A percentile compares a stretch with the other conserved stretches of the same genome.
phyloP scores from a whole-genome alignment of 2,113 vertebrate species.

The Lasiurus cinereus region DNA sequence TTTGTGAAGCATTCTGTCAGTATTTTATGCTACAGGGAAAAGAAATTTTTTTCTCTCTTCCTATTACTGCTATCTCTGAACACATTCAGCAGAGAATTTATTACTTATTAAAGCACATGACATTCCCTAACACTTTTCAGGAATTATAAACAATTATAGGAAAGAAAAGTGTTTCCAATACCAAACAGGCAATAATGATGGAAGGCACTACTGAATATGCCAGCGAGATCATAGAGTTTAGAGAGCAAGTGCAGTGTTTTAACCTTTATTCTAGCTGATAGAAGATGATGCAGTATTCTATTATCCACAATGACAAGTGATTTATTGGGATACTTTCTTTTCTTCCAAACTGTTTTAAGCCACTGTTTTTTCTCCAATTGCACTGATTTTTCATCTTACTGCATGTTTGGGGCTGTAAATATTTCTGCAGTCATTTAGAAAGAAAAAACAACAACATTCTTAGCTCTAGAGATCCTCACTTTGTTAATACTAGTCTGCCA shows the following conservation, averaged over 20 bases:
- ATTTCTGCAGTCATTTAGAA: conserved; percentile 40
- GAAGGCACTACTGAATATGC: conserved; percentile 71
- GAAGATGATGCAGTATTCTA: conserved; percentile 85
- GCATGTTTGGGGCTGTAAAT: not conserved
- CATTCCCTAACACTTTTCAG: conserved; percentile 69
- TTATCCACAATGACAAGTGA: conserved; percentile 84
- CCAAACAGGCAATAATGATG: conserved; percentile 60
- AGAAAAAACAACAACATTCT: not conserved
- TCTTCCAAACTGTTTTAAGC: conserved; percentile 79
- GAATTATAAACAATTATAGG: conserved; percentile 78
- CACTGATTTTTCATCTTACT: conserved; percentile 74
- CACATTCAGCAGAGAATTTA: conserved; percentile 22
- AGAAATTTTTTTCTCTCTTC: conserved; percentile 43
- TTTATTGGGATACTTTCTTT: conserved; percentile 84
- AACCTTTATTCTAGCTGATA: conserved; percentile 81
- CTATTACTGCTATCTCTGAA: conserved; percentile 60
- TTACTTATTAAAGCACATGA: conserved; percentile 44
- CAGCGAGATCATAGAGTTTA: conserved; percentile 55
- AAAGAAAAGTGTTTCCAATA: conserved; percentile 76
- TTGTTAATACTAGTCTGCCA: not conserved
- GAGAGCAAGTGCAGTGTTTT: conserved; percentile 75
- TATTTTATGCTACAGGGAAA: conserved; percentile 64
- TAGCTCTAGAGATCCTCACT: not conserved
- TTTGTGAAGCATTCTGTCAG: conserved; percentile 69
- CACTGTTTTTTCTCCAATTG: conserved; percentile 70